Percentiles rank a stretch among this genome's conserved stretches.
These are phyloP conservation scores for Melanogrammus aeglefinus DNA, from an alignment of 2,797 vertebrate genomes.

Conservation along the genomic window DNA sequence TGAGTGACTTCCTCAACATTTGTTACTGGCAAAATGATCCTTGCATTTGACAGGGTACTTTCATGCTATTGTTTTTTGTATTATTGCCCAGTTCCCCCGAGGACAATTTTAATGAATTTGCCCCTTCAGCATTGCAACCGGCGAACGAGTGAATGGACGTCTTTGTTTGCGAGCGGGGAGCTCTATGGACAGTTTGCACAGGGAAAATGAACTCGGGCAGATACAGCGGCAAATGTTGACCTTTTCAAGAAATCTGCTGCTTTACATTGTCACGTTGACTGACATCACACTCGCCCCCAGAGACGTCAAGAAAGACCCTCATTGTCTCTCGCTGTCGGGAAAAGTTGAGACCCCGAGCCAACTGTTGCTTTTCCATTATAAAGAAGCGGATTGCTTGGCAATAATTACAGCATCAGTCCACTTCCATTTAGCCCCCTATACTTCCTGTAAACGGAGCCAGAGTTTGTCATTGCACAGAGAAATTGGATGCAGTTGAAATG, in stretches of 20 bases:
- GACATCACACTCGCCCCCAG: constrained; percentile 33
- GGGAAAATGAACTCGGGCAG: constrained; percentile 31
- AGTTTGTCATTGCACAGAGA: neutral
- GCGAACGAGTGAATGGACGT: constrained; percentile 28
- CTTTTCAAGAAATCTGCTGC: constrained; percentile 36
- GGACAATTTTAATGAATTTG: constrained; percentile 17
- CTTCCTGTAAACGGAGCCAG: neutral
- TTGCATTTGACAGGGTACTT: constrained; percentile 3
- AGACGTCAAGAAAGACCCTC: neutral
- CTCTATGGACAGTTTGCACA: constrained; percentile 35
- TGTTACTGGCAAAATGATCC: neutral
- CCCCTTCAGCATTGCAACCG: constrained; percentile 18
- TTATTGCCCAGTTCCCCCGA: neutral
- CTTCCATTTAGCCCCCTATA: neutral
- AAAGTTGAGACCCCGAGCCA: neutral
- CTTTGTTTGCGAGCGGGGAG: constrained; percentile 31
- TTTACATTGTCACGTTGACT: constrained; percentile 28
- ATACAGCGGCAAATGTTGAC: constrained; percentile 43
- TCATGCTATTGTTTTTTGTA: neutral
- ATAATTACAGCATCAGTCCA: neutral
- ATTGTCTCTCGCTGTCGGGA: constrained; percentile 14
- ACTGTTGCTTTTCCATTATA: neutral
- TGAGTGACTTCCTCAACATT: neutral
- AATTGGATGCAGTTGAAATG: neutral
- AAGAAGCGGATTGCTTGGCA: neutral